These are phyloP conservation scores for Apteryx mantelli DNA, from an alignment of 2,113 vertebrate genomes.

Conservation along the genomic window DNA sequence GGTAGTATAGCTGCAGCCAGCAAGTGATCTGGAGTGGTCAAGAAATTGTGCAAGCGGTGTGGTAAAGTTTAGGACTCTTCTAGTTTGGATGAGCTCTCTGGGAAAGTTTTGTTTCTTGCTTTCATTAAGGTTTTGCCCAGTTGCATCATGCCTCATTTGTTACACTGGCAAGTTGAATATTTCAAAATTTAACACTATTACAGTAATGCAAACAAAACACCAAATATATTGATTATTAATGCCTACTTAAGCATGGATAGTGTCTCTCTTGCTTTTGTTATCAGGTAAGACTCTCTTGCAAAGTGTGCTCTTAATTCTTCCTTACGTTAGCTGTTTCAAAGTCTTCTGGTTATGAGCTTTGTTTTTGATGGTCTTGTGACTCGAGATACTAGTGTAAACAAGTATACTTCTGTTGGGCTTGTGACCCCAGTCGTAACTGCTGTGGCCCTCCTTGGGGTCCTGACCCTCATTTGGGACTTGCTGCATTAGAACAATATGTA, in stretches of 20 bases:
- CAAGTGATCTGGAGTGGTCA: not conserved
- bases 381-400: not conserved
- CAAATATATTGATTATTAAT: slow-evolving; percentile 19
- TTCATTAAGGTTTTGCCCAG: not conserved
- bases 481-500: not conserved
- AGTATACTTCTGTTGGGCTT: not conserved
- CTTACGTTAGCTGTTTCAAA: not conserved
- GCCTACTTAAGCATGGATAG: not conserved
- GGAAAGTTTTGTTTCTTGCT: not conserved
- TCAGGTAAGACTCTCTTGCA: not conserved
- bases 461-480: not conserved
- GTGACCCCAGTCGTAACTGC: not conserved
- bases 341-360: not conserved
- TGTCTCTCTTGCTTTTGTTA: not conserved
- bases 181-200: slow-evolving; percentile 30
- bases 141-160: not conserved
- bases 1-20: not conserved
- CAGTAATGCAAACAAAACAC: not conserved
- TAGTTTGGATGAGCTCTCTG: not conserved
- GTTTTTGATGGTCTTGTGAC: not conserved
- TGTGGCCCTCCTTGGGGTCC: not conserved
- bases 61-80: not conserved
- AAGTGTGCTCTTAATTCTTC: not conserved
- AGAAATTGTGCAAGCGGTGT: not conserved
- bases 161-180: not conserved